Conservation (phyloP, 1,140 invertebrate genomes). For the Drosophila ogumai region DNA sequence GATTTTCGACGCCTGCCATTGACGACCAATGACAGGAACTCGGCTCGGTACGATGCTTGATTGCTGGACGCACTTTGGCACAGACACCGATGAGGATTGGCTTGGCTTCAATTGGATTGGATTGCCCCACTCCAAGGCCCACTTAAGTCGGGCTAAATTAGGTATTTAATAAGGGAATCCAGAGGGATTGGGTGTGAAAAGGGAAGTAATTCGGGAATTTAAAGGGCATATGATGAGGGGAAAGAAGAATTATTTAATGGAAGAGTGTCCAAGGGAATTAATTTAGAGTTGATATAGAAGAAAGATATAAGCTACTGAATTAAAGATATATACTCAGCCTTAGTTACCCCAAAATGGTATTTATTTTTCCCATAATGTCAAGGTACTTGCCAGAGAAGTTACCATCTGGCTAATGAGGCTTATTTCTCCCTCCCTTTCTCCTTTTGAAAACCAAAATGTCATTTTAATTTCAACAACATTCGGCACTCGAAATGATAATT, state of each 20-base stretch:
- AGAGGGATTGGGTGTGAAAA: slow-evolving; percentile 9
- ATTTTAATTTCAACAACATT: slow-evolving; percentile 14
- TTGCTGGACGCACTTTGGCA: slow-evolving; percentile 55
- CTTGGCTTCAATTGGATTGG: slow-evolving; percentile 36
- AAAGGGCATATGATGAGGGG: neutral
- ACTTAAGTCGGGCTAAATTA: slow-evolving; percentile 54
- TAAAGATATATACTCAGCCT: neutral
- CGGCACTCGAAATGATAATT: slow-evolving; percentile 32
- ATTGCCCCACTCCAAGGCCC: slow-evolving; percentile 42
- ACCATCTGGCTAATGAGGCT: slow-evolving; percentile 24
- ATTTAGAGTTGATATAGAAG: neutral
- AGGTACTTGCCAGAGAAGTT: neutral
- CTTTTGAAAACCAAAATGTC: slow-evolving; percentile 1
- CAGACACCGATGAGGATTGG: slow-evolving; percentile 15
- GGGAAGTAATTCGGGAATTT: neutral
- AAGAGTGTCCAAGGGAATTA: neutral
- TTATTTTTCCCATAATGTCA: neutral
- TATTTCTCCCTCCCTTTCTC: neutral
- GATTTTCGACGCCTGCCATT: slow-evolving; percentile 31
- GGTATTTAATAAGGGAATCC: slow-evolving; percentile 3
- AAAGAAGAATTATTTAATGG: neutral
- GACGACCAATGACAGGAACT: slow-evolving; percentile 35
- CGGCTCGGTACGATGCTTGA: slow-evolving; percentile 15
- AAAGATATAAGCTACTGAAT: neutral
- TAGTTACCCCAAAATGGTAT: neutral